Evolutionary conservation across 2,113 vertebrate genomes (phyloP).

Genomic region (Dunckerocampus dactyliophorus): DNA sequence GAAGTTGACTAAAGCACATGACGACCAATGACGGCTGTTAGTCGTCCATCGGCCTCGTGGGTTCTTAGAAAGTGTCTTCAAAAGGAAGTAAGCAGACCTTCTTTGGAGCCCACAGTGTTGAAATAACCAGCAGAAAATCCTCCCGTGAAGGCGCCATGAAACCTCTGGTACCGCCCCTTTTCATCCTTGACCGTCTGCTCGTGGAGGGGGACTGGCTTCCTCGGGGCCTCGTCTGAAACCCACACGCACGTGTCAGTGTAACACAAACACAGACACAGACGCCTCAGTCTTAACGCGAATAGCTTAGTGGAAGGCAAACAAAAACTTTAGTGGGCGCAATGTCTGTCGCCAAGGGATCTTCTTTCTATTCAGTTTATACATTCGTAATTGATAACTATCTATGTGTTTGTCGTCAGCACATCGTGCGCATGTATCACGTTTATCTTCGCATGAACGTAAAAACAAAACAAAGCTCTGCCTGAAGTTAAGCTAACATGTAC

Average conservation of each 20-base stretch:
- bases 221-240: slow-evolving; percentile 77
- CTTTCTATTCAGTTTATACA: neutral
- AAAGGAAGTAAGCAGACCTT: slow-evolving; percentile 75
- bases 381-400: neutral
- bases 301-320: neutral
- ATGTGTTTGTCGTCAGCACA: neutral
- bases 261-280: neutral
- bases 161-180: slow-evolving; percentile 86
- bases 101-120: slow-evolving; percentile 92
- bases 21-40: neutral
- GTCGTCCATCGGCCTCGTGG: neutral
- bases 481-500: neutral
- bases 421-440: neutral
- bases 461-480: neutral
- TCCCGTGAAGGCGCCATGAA: slow-evolving; percentile 95
- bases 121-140: slow-evolving; percentile 97
- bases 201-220: slow-evolving; percentile 86
- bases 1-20: neutral
- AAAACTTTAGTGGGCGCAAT: neutral
- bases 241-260: neutral
- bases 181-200: slow-evolving; percentile 95
- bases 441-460: neutral
- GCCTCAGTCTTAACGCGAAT: neutral
- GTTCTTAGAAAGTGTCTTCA: neutral
- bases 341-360: neutral